Evolutionary conservation across 2,888 invertebrate species (phyloP).

Genomic region (Acanthosepion lycidas): DNA sequence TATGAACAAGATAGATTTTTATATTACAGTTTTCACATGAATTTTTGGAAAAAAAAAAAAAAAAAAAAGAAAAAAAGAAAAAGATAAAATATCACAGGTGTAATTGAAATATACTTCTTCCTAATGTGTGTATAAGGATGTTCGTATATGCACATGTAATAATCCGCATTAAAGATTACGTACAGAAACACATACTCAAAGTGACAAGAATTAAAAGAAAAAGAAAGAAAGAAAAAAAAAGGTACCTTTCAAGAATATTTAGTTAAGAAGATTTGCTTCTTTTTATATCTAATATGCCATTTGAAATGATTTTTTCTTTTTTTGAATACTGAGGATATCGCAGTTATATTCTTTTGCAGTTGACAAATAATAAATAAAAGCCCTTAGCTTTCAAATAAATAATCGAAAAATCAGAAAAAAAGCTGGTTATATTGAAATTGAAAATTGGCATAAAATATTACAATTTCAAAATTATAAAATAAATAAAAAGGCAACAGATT

Average conservation of each 20-base stretch:
- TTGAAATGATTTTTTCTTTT: too few relatives aligned
- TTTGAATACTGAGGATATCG: too few relatives aligned
- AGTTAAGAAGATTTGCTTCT: too few relatives aligned
- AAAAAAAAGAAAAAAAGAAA: background rate
- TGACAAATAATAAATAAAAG: conserved; percentile 4
- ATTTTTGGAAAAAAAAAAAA: background rate
- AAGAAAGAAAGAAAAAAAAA: too few relatives aligned
- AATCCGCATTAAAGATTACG: background rate
- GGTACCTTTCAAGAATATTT: too few relatives aligned
- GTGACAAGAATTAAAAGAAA: too few relatives aligned
- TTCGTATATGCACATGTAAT: conserved; percentile 14
- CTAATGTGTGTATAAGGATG: background rate
- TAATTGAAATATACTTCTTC: conserved; percentile 40
- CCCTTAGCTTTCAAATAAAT: conserved; percentile 12
- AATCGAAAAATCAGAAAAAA: background rate
- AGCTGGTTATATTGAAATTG: background rate
- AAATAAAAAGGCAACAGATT: background rate
- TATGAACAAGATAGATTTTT: background rate
- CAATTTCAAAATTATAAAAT: background rate
- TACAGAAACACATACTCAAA: background rate
- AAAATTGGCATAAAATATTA: background rate
- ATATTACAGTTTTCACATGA: background rate
- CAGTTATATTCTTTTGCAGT: background rate
- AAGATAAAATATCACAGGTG: conserved; percentile 39
- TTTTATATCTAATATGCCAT: too few relatives aligned